A percentile compares a stretch with the other conserved stretches of the same genome.
These are phyloP conservation scores for Pseudolaguvia tuberculata DNA, from an alignment of 2,113 vertebrate species.

Conservation along the genomic window DNA sequence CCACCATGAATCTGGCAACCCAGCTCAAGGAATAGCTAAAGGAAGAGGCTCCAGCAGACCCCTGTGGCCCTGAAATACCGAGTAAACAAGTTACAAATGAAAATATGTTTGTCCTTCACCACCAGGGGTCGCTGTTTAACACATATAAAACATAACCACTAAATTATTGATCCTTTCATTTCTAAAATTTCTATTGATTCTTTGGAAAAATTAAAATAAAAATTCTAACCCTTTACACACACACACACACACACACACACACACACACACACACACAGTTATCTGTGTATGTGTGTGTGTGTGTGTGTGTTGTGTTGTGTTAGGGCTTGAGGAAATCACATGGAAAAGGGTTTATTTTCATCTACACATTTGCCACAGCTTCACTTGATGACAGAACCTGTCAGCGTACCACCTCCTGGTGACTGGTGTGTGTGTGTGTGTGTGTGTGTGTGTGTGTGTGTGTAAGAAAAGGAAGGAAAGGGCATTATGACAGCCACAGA, in stretches of 20 bases:
- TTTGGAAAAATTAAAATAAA: no score
- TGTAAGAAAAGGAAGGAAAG: slow-evolving; percentile 17
- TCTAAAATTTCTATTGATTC: no score
- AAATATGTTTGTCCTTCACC: slow-evolving; percentile 24
- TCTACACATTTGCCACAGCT: slow-evolving; percentile 61
- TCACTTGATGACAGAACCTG: slow-evolving; percentile 61
- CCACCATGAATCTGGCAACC: no score
- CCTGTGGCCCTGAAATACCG: no score
- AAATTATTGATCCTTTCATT: no score
- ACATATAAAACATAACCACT: not conserved
- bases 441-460: slow-evolving; percentile 24
- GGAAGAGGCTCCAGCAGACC: no score
- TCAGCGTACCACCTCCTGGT: slow-evolving; percentile 54
- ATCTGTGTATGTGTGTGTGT: slow-evolving; percentile 17
- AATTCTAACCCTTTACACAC: no score
- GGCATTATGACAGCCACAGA: not conserved
- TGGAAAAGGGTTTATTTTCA: slow-evolving; percentile 61
- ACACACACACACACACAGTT: no score
- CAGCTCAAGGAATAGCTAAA: no score
- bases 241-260: no score
- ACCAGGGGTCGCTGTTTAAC: slow-evolving; percentile 51
- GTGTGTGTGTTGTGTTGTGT: no score
- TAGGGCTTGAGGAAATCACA: slow-evolving; percentile 33
- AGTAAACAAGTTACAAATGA: no score
- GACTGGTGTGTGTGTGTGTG: slow-evolving; percentile 42